Percentiles rank a stretch among this genome's conserved stretches.
phyloP scores from a whole-genome alignment of 2,888 invertebrate genomes.

The Ophion ellenae region DNA sequence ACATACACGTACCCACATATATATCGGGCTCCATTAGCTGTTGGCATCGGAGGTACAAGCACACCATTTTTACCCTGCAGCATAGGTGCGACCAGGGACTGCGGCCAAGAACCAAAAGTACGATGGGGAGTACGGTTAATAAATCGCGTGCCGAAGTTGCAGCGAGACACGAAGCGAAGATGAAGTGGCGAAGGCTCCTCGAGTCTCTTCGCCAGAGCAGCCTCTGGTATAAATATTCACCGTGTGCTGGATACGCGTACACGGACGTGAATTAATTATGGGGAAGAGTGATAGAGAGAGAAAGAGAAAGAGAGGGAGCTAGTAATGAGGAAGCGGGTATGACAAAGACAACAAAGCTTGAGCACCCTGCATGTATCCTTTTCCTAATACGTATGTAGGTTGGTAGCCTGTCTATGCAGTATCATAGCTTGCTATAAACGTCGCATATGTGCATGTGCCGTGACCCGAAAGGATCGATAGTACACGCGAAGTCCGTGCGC shows the following conservation, averaged over 20 bases:
- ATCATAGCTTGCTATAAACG: conserved; percentile 26
- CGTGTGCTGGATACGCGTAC: background rate
- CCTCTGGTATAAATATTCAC: conserved; percentile 29
- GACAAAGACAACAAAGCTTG: conserved; percentile 38
- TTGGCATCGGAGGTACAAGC: background rate
- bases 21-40: background rate
- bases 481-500: conserved; percentile 58
- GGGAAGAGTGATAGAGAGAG: conserved; percentile 15
- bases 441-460: conserved; percentile 45
- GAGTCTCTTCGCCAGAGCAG: conserved; percentile 1
- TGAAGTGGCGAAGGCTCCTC: conserved; percentile 39
- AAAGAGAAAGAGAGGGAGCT: background rate
- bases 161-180: conserved; percentile 61
- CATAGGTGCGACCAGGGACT: background rate
- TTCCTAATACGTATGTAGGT: background rate
- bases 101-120: background rate
- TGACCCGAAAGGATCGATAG: conserved; percentile 60
- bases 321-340: conserved; percentile 14
- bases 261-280: conserved; percentile 19
- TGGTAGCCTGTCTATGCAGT: background rate
- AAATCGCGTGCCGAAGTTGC: conserved; percentile 58
- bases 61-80: background rate
- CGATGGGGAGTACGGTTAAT: background rate
- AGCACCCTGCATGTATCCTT: conserved; percentile 1
- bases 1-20: background rate